Conservation (phyloP, 2,113 vertebrate genomes). For the Gorsachius goisagi region DNA sequence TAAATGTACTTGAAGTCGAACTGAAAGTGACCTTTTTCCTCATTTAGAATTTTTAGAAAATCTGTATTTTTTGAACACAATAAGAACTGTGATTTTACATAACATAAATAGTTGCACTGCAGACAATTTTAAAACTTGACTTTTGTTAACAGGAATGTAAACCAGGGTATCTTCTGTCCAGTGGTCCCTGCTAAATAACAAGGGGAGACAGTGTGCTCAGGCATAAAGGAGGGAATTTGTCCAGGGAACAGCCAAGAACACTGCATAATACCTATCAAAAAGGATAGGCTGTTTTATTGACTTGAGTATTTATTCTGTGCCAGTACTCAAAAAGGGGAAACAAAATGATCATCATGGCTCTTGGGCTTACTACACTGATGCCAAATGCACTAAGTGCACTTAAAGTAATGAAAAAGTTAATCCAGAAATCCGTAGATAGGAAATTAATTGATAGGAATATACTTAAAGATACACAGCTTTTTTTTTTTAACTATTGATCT, state of each 20-base stretch:
- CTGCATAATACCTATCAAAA: not conserved
- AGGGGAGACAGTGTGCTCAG: not conserved
- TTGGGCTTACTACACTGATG: not conserved
- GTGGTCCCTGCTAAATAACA: not conserved
- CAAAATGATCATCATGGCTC: not conserved
- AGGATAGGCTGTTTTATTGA: not conserved
- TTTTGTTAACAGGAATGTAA: not conserved
- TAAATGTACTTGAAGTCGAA: not conserved
- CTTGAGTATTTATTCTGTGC: not conserved
- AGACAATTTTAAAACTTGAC: not conserved
- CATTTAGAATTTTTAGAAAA: not conserved
- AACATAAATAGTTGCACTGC: not conserved
- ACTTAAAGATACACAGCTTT: not conserved
- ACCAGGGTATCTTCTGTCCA: not conserved
- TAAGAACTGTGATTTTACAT: not conserved
- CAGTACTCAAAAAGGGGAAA: not conserved
- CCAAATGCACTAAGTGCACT: slow-evolving; percentile 33
- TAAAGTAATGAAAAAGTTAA: slow-evolving; percentile 47
- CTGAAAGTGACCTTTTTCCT: not conserved
- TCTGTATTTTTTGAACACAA: not conserved
- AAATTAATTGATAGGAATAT: not conserved
- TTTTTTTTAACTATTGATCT: not conserved
- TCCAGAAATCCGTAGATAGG: not conserved
- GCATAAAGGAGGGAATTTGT: not conserved
- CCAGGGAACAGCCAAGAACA: not conserved